Conservation (phyloP, 2,113 vertebrate species). For the Gracilinanus agilis region DNA sequence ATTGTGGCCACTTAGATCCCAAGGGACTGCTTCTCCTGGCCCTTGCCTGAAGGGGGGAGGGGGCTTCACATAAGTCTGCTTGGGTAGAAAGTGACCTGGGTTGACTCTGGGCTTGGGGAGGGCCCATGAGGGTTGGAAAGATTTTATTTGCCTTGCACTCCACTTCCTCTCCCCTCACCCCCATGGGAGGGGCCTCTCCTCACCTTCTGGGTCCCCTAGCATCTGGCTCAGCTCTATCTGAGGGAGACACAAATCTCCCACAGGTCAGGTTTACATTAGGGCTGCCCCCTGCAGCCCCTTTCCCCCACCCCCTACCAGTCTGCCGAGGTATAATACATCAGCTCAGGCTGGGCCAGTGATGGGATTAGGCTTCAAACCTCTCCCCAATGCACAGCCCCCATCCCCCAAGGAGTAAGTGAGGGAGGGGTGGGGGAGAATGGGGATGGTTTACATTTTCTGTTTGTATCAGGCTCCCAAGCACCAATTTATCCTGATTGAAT, state of each 20-base stretch:
- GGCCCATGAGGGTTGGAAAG: conserved; percentile 44
- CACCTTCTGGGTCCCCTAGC: conserved; percentile 18
- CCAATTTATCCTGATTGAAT: conserved; percentile 81
- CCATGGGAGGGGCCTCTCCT: conserved; percentile 55
- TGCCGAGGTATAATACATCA: conserved; percentile 77
- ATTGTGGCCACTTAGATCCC: not conserved
- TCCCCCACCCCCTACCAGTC: conserved; percentile 3
- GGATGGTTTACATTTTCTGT: conserved; percentile 84
- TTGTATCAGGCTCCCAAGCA: conserved; percentile 75
- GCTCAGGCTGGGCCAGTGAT: conserved; percentile 67
- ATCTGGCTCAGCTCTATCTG: conserved; percentile 79
- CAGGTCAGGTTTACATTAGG: conserved; percentile 77
- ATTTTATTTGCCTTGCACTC: not conserved
- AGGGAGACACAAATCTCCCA: conserved; percentile 74
- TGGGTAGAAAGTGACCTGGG: not conserved
- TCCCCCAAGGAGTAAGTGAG: not conserved
- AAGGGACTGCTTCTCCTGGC: not conserved
- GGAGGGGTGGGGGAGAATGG: conserved; percentile 79
- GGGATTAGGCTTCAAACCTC: conserved; percentile 76
- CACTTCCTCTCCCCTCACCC: not conserved
- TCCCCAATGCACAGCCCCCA: not conserved
- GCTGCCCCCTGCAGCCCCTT: conserved; percentile 34
- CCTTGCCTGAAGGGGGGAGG: not conserved
- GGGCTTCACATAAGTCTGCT: not conserved
- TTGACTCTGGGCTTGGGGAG: not conserved